These are phyloP conservation scores for Myopa tessellatipennis DNA, from an alignment of 2,888 invertebrate species.

Conservation along the genomic window DNA sequence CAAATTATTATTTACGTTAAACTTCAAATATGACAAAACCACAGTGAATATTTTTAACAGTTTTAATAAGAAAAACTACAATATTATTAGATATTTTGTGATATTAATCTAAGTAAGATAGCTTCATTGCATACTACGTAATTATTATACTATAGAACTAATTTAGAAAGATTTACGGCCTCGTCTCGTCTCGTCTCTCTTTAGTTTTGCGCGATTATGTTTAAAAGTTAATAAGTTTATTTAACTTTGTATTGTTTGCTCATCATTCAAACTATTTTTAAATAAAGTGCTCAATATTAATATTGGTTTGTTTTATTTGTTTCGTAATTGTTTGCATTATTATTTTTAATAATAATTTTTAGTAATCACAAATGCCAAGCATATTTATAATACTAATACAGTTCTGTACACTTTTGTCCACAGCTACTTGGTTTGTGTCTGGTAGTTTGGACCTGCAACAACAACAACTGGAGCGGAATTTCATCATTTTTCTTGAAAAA, in stretches of 20 bases:
- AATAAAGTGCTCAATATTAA: neutral
- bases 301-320: slow-evolving; percentile 12
- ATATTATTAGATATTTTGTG: too few relatives aligned
- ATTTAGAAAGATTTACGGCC: too few relatives aligned
- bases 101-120: too few relatives aligned
- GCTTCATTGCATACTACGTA: too few relatives aligned
- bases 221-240: neutral
- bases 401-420: neutral
- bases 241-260: slow-evolving; percentile 10
- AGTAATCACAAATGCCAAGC: too few relatives aligned
- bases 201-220: neutral
- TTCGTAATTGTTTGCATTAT: neutral
- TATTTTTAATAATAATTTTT: neutral
- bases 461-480: slow-evolving; percentile 11
- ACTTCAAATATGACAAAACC: too few relatives aligned
- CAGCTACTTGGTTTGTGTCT: slow-evolving; percentile 31
- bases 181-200: neutral
- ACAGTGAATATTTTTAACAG: too few relatives aligned
- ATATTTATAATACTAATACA: too few relatives aligned
- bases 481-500: slow-evolving; percentile 20
- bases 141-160: too few relatives aligned
- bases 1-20: too few relatives aligned
- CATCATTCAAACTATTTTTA: neutral
- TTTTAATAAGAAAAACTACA: too few relatives aligned
- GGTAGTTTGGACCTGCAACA: neutral